Evolutionary conservation across 2,113 vertebrate species (phyloP).

Genomic region (Apaloderma vittatum): DNA sequence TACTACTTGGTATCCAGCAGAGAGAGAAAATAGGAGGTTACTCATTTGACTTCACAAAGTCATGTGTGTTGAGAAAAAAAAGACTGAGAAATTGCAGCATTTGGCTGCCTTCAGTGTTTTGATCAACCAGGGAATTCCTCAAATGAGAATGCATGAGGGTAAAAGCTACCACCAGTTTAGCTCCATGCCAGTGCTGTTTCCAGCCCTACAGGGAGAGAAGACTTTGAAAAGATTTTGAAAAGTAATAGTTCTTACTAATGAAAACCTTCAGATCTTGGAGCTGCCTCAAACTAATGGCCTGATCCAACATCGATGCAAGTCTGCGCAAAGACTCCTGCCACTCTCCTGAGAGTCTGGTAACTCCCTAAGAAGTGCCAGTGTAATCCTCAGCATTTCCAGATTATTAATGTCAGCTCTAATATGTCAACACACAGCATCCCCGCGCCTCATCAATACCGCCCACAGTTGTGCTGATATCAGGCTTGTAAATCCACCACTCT

Average conservation of each 20-base stretch:
- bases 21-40: constrained; percentile 45
- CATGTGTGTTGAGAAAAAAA: not conserved
- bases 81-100: not conserved
- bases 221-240: constrained; percentile 30
- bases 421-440: not conserved
- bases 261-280: constrained; percentile 36
- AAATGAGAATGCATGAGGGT: constrained; percentile 2
- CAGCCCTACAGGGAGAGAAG: not conserved
- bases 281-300: not conserved
- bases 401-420: constrained; percentile 11
- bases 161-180: constrained; percentile 24
- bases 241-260: constrained; percentile 11
- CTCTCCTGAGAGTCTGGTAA: not conserved
- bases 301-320: not conserved
- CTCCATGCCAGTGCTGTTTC: not conserved
- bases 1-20: constrained; percentile 21
- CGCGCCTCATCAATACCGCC: not conserved
- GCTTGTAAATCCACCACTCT: not conserved
- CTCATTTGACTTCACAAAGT: not conserved
- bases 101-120: constrained; percentile 10
- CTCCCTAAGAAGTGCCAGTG: not conserved
- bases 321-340: not conserved
- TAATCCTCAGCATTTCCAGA: constrained; percentile 7
- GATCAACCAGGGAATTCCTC: constrained; percentile 47
- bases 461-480: not conserved